Evolutionary conservation across 2,797 vertebrate genomes (phyloP).

Genomic region (Eospalax fontanierii): DNA sequence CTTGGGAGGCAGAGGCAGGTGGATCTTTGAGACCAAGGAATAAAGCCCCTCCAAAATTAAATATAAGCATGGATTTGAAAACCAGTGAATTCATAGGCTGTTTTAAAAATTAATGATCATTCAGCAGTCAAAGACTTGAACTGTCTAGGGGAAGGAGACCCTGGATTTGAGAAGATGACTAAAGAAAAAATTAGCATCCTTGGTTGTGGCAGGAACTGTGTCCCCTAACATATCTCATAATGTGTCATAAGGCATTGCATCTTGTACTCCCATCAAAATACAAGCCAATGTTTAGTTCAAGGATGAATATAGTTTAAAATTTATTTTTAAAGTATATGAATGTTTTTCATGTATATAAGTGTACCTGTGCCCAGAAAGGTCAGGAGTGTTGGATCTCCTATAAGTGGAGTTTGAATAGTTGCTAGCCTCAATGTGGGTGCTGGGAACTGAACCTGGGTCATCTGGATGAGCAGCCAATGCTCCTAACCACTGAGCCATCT

Average conservation of each 20-base stretch:
- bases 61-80: not conserved
- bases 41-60: not conserved
- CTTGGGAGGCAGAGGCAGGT: too few species aligned
- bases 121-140: constrained; percentile 23
- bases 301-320: too few species aligned
- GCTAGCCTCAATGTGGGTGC: too few species aligned
- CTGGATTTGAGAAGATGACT: constrained; percentile 3
- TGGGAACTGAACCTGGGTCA: too few species aligned
- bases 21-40: not conserved
- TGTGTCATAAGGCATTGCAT: too few species aligned
- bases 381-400: too few species aligned
- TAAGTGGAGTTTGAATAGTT: too few species aligned
- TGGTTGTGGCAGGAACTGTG: not conserved
- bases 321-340: too few species aligned
- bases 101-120: not conserved
- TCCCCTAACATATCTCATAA: not conserved
- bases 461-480: too few species aligned
- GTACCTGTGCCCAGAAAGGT: too few species aligned
- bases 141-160: not conserved
- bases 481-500: too few species aligned
- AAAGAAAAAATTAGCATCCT: not conserved
- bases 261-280: constrained; percentile 20
- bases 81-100: not conserved
- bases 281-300: not conserved
- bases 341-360: too few species aligned